Evolutionary conservation across 37 sponge, comb jelly and placozoan species (phyloP), one percentile per base, ranked within the genome.

Genomic region (Theonella swinhoei): DNA sequence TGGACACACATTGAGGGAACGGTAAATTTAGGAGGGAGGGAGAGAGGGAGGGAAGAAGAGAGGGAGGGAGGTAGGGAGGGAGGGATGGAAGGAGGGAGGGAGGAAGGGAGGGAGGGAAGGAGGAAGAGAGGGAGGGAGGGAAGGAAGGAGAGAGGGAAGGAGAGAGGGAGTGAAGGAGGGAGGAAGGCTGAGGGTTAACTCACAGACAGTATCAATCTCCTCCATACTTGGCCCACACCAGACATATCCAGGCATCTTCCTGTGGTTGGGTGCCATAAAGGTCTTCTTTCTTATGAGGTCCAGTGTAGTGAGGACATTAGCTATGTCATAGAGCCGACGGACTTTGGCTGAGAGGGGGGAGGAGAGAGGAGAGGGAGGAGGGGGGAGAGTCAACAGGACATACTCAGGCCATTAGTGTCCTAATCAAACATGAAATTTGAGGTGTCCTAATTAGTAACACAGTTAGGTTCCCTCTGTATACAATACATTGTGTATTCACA

Each of bases 301-400:
- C 74, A 96, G 80, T 37, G 93, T 96, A 37, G 91, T 80, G 29
- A 96, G 84, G 23, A 96, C 87, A 71, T 96, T 96, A 69, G 96
- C 94, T 60, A 96, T 93, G 83, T 96, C 96, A 72, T 96, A 96
- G 67, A 96, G 83, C 41, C 96, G 62, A n/a, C 96, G 82, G 26
- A 96, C 96, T 75, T 96, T 96, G 91, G 79, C 28, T 58, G 63
- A 9, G 39, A 20, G 40, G 3, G 40, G 2, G 40, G 14, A 36
- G 17, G 32, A 68, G 68, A 68, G 68, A 3, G 39, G 23, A 25
- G 37, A 25, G 39, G 11, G n/a, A 36, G 39, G 63, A 23, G 33
- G 63, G 23, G 31, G 4, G 39, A 60, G 29, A 2, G n/a, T 64
- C 30, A n/a, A n/a, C n/a, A n/a, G n/a, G n/a, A n/a, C n/a, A n/a